These are phyloP conservation scores for Melanaphis sacchari DNA, from an alignment of 1,140 invertebrate genomes.

Conservation along the genomic window DNA sequence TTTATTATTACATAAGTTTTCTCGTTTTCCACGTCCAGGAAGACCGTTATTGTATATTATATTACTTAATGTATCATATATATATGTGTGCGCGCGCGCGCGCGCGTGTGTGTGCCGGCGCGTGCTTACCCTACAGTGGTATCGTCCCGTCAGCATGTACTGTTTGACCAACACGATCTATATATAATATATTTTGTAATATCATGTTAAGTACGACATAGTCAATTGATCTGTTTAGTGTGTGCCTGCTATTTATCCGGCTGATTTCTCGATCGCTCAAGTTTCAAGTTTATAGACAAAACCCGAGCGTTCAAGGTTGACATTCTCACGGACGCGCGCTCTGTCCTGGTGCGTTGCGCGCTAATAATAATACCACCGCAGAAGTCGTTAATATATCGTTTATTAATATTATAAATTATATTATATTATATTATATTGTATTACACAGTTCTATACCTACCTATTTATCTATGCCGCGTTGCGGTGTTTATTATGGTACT, in stretches of 20 bases:
- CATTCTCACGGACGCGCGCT: slow-evolving; percentile 43
- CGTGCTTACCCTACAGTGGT: neutral
- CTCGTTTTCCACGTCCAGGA: neutral
- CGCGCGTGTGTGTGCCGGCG: neutral
- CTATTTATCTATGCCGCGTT: too few species aligned
- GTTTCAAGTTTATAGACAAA: slow-evolving; percentile 56
- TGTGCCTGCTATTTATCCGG: neutral
- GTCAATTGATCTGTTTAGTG: neutral
- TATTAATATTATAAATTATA: neutral
- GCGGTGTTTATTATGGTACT: neutral
- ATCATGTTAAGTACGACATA: neutral
- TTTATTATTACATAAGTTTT: neutral
- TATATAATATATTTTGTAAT: neutral
- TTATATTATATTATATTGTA: neutral
- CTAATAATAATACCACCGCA: slow-evolving; percentile 34
- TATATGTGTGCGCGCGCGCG: neutral
- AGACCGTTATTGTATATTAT: neutral
- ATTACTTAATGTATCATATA: neutral
- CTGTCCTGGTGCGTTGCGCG: too few species aligned
- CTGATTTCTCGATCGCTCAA: slow-evolving; percentile 15
- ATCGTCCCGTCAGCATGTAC: neutral
- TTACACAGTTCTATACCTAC: neutral
- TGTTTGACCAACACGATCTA: neutral
- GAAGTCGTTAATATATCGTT: neutral
- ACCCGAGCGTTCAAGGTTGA: slow-evolving; percentile 47